These are phyloP conservation scores for Maniola jurtina DNA, from an alignment of 1,140 invertebrate species.

Conservation along the genomic window DNA sequence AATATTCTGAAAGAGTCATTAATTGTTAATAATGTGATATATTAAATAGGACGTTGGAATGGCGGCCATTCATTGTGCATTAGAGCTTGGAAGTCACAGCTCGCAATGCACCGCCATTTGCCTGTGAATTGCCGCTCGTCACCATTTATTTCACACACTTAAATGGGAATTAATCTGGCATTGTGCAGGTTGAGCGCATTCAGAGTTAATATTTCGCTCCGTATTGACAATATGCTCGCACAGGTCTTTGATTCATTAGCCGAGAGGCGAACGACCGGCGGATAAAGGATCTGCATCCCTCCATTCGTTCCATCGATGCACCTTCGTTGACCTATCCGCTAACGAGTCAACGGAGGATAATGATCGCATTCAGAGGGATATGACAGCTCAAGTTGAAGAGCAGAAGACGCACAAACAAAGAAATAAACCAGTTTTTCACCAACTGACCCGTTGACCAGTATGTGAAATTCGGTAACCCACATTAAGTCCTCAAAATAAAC, in stretches of 20 bases:
- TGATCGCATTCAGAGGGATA: slow-evolving; percentile 60
- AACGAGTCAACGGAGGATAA: slow-evolving; percentile 68
- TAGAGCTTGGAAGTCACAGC: slow-evolving; percentile 40
- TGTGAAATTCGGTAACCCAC: slow-evolving; percentile 59
- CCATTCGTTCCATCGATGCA: slow-evolving; percentile 65
- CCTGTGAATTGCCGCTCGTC: slow-evolving; percentile 41
- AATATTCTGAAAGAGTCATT: slow-evolving; percentile 23
- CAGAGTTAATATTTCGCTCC: slow-evolving; percentile 66
- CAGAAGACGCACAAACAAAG: slow-evolving; percentile 39
- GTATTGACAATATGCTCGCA: slow-evolving; percentile 70
- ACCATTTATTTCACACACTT: slow-evolving; percentile 67
- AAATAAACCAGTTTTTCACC: slow-evolving; percentile 44
- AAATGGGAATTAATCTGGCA: slow-evolving; percentile 71
- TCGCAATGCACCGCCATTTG: slow-evolving; percentile 40
- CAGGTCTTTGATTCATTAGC: slow-evolving; percentile 74
- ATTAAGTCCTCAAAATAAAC: slow-evolving; percentile 58
- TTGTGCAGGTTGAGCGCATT: slow-evolving; percentile 54
- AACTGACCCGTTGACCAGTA: slow-evolving; percentile 49
- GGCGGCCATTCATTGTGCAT: slow-evolving; percentile 41
- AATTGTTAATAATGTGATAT: slow-evolving; percentile 37
- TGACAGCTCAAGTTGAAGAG: slow-evolving; percentile 37
- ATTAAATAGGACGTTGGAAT: slow-evolving; percentile 42
- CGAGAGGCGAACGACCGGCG: slow-evolving; percentile 60
- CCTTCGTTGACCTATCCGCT: slow-evolving; percentile 63
- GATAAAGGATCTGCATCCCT: slow-evolving; percentile 68